These are phyloP conservation scores for Diadema setosum DNA, from an alignment of 35 echinoderm and acorn worm species.

Conservation along the genomic window DNA sequence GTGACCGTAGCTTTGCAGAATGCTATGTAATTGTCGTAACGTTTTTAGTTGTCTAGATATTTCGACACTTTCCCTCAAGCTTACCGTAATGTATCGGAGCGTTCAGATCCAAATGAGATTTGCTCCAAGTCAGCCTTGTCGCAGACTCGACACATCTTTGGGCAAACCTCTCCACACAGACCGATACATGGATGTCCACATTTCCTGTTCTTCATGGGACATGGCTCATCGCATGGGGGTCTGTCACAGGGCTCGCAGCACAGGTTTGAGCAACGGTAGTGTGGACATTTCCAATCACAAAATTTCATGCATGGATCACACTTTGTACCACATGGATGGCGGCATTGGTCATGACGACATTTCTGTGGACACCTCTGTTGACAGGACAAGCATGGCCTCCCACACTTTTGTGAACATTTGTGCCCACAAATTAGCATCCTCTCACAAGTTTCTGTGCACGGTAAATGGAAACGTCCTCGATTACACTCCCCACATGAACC, in stretches of 20 bases:
- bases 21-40: background rate
- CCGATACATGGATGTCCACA: slow-evolving; percentile 65
- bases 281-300: slow-evolving; percentile 61
- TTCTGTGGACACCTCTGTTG: slow-evolving; percentile 51
- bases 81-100: slow-evolving; percentile 26
- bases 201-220: background rate
- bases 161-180: slow-evolving; percentile 63
- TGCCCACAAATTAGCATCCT: slow-evolving; percentile 77
- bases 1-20: background rate
- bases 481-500: background rate
- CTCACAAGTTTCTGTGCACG: slow-evolving; percentile 38
- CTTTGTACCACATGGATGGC: slow-evolving; percentile 35
- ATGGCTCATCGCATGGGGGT: slow-evolving; percentile 30
- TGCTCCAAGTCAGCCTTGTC: slow-evolving; percentile 37
- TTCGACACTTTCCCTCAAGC: background rate
- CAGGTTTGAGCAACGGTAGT: slow-evolving; percentile 4
- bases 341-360: slow-evolving; percentile 70
- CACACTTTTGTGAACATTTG: slow-evolving; percentile 51
- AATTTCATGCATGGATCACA: slow-evolving; percentile 58
- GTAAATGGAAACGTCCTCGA: background rate
- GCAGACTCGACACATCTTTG: slow-evolving; percentile 55
- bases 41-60: slow-evolving; percentile 36
- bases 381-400: slow-evolving; percentile 74
- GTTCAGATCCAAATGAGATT: slow-evolving; percentile 61
- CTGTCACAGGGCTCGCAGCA: slow-evolving; percentile 64